Conservation (phyloP, 2,113 vertebrate genomes). For the Glaucomys volans region DNA sequence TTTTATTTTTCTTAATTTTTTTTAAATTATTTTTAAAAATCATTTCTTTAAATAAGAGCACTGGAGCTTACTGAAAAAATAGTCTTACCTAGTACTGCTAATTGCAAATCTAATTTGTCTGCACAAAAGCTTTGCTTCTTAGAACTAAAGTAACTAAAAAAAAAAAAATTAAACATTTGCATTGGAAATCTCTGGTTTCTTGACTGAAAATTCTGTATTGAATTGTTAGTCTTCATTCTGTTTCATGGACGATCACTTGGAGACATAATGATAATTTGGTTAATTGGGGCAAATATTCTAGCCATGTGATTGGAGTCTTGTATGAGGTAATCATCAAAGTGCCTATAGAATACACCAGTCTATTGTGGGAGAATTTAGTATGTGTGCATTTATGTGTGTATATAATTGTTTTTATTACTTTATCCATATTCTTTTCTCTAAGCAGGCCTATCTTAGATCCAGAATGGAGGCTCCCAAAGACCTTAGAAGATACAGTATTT, state of each 20-base stretch:
- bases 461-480: background rate
- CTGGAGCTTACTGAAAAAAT: background rate
- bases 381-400: background rate
- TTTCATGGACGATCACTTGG: background rate
- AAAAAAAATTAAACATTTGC: background rate
- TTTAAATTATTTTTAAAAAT: background rate
- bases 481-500: background rate
- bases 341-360: background rate
- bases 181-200: slow-evolving; percentile 17
- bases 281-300: background rate
- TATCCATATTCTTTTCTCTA: background rate
- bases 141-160: slow-evolving; percentile 24
- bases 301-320: rapidly evolving
- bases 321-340: background rate
- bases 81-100: background rate
- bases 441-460: background rate
- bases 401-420: background rate
- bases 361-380: background rate
- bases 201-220: background rate
- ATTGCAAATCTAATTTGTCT: slow-evolving; percentile 27
- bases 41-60: background rate
- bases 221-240: background rate
- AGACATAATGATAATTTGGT: background rate
- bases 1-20: slow-evolving; percentile 11
- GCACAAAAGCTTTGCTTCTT: background rate